Base-by-base conservation (phyloP, 2,797 vertebrate genomes). In the Hirundo rustica region DNA sequence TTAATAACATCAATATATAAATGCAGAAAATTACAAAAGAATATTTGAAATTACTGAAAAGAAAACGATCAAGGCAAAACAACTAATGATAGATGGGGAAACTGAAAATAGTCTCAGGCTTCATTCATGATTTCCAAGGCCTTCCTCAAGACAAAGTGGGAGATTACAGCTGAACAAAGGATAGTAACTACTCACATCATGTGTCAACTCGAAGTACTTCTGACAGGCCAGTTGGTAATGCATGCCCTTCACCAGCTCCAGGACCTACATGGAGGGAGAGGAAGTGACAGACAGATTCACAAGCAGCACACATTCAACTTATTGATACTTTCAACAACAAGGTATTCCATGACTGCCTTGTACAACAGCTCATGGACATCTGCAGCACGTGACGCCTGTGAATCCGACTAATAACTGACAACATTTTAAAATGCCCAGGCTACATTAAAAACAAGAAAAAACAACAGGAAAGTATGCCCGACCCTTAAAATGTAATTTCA, bases 141-240 rank as follows among this genome's bases (percentile, higher is more conserved):
- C 48, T 73, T 93, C 80, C 83, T 84, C 57, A 47, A 75, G 82
- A 64, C 67, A 96, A 88, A 95, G 73, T 74, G 23, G 10, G 65
- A n/a, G 67, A 86, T 87, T 95, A 94, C 19, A 88, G 55, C 18
- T 45, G 16, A 70, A 90, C 55, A 94, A 92, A 96, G 95, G 97
- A 85, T 16, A 92, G 92, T 34, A 86, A 87, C 50, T 96, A 98
- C 99, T 99, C 98, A 99, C 99, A 92, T 98, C 98, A 97, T 99
- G 99, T 2, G 98, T 99, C 97, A 99, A 96, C 97, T 99, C 99
- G 71, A 99, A 99, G 98, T 99, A 99, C 96, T 99, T 99, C 97
- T 99, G 99, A 97, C 99, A 99, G 60, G 99, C 99, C 97, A 99
- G 98, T 93, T 99, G 99, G 97, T 98, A 99, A 98, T 99, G 99